Conservation (phyloP, 1,140 invertebrate species). For the Cydia strobilella region DNA sequence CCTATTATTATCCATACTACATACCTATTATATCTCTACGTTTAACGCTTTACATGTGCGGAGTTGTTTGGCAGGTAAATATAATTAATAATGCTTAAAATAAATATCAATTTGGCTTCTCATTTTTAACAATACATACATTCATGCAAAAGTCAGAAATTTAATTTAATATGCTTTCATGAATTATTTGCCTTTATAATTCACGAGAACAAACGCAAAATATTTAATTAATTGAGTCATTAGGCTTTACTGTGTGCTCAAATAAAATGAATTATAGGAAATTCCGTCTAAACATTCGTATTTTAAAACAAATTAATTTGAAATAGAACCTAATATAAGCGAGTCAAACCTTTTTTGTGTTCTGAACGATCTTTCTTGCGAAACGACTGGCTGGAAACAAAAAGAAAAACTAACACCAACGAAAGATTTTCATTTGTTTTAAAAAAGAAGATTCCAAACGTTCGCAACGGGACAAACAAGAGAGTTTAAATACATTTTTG, state of each 20-base stretch:
- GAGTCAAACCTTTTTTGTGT: not conserved
- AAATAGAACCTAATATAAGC: not conserved
- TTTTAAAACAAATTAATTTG: slow-evolving; percentile 2
- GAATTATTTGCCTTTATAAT: slow-evolving; percentile 13
- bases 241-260: not conserved
- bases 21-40: too few species aligned
- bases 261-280: slow-evolving; percentile 16
- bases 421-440: not conserved
- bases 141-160: not conserved
- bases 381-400: not conserved
- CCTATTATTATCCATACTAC: too few species aligned
- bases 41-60: too few species aligned
- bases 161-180: not conserved
- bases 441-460: not conserved
- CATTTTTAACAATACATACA: not conserved
- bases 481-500: not conserved
- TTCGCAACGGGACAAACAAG: not conserved
- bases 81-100: too few species aligned
- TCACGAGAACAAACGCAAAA: not conserved
- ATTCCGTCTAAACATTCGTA: too few species aligned
- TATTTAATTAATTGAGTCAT: slow-evolving; percentile 12
- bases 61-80: too few species aligned
- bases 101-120: too few species aligned
- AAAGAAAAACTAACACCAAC: not conserved
- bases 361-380: not conserved